phyloP scores from a whole-genome alignment of 64 coral and sea anemone species.

The Stylophora pistillata region DNA sequence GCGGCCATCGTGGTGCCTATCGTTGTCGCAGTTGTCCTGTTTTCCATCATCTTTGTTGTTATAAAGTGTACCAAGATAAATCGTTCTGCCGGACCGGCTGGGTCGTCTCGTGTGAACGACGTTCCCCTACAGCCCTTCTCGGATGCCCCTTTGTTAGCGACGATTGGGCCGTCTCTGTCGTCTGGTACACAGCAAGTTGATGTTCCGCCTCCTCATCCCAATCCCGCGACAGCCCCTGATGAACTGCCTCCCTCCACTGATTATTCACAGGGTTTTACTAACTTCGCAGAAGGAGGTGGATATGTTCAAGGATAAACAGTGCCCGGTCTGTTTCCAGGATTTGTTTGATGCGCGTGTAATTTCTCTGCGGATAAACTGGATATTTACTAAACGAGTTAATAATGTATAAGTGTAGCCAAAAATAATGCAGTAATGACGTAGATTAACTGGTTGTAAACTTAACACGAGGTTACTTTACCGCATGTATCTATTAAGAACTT shows the following conservation, averaged over 20 bases:
- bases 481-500: too few relatives aligned
- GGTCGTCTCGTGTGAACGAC: neutral
- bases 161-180: neutral
- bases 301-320: neutral
- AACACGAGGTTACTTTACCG: too few relatives aligned
- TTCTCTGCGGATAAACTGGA: neutral
- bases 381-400: too few relatives aligned
- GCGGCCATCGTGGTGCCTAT: neutral
- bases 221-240: neutral
- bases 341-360: neutral
- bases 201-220: neutral
- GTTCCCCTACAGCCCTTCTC: neutral
- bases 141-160: too few relatives aligned
- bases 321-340: neutral
- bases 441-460: too few relatives aligned
- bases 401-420: too few relatives aligned
- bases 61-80: slow-evolving; percentile 1
- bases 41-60: neutral
- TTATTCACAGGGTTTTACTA: neutral
- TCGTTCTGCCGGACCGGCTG: neutral
- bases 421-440: too few relatives aligned
- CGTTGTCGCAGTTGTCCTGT: slow-evolving; percentile 5
- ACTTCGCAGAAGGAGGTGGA: neutral
- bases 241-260: neutral
- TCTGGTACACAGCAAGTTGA: neutral